Percentiles rank a stretch among this genome's conserved stretches.
Conservation (phyloP, 2,888 invertebrate genomes). For the Zeuzera pyrina region DNA sequence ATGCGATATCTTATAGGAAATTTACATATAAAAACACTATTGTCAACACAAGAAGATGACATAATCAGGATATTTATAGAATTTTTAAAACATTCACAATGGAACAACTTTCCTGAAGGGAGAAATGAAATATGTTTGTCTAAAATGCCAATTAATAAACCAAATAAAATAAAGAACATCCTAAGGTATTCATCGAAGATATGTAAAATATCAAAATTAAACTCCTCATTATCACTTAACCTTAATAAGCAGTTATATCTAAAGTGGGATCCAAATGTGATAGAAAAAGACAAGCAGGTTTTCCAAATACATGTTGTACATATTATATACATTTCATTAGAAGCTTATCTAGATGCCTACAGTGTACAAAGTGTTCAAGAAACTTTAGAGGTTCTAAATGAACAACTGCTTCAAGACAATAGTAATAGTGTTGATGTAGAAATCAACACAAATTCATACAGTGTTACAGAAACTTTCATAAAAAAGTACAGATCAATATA, state of each 20-base stretch:
- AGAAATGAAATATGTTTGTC: constrained; percentile 20
- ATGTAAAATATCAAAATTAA: constrained; percentile 13
- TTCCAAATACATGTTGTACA: constrained; percentile 33
- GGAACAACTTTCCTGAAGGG: constrained; percentile 26
- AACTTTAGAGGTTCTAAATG: constrained; percentile 37
- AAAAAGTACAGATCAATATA: constrained; percentile 44
- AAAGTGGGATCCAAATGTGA: constrained; percentile 23
- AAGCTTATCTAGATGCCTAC: constrained; percentile 49
- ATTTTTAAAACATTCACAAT: constrained; percentile 32
- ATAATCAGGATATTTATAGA: constrained; percentile 33
- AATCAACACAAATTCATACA: constrained; percentile 26
- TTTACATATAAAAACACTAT: constrained; percentile 29
- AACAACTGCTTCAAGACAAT: constrained; percentile 20
- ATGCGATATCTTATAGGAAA: constrained; percentile 43
- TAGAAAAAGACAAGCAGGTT: constrained; percentile 8
- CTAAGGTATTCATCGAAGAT: constrained; percentile 28
- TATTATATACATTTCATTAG: constrained; percentile 37
- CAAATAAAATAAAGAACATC: constrained; percentile 27
- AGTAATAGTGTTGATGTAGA: constrained; percentile 9
- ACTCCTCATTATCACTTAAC: not conserved
- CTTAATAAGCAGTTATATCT: constrained; percentile 18
- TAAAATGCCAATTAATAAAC: constrained; percentile 20
- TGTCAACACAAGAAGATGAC: constrained; percentile 30
- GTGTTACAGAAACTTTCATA: constrained; percentile 39
- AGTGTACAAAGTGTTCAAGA: constrained; percentile 40